phyloP scores from a whole-genome alignment of 2,888 invertebrate species.

The Steromphala cineraria region DNA sequence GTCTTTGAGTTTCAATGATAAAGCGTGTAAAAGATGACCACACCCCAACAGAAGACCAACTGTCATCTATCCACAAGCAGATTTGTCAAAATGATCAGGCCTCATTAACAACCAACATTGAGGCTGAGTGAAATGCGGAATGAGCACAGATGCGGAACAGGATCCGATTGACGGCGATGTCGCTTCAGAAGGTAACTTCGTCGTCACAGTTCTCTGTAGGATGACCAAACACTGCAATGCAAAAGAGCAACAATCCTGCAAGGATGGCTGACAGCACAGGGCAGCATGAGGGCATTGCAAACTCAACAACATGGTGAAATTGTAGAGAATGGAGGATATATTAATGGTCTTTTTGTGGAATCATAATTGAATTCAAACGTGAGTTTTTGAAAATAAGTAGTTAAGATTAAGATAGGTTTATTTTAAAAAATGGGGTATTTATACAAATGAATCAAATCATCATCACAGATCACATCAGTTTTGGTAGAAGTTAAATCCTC shows the following conservation, averaged over 20 bases:
- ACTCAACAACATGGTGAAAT: background rate
- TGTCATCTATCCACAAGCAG: background rate
- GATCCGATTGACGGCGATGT: background rate
- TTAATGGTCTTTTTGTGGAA: too few species aligned
- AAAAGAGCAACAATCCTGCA: slow-evolving; percentile 42
- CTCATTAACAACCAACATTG: background rate
- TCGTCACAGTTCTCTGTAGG: slow-evolving; percentile 90
- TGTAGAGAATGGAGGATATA: background rate
- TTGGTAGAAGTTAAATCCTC: background rate
- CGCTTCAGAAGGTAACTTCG: slow-evolving; percentile 69
- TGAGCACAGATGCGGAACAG: slow-evolving; percentile 9
- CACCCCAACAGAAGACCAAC: background rate
- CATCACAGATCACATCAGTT: too few species aligned
- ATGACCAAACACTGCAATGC: slow-evolving; percentile 90
- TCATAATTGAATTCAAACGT: too few species aligned
- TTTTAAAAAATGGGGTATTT: too few species aligned
- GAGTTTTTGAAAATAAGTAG: too few species aligned
- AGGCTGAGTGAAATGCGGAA: slow-evolving; percentile 3
- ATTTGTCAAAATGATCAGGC: background rate
- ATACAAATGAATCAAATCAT: too few species aligned
- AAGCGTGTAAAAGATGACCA: background rate
- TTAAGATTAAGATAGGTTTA: too few species aligned
- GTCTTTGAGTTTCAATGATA: background rate
- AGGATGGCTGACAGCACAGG: background rate
- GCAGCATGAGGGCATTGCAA: background rate